Conservation (phyloP, 2,797 vertebrate species). For the Hippopotamyrus pictus region DNA sequence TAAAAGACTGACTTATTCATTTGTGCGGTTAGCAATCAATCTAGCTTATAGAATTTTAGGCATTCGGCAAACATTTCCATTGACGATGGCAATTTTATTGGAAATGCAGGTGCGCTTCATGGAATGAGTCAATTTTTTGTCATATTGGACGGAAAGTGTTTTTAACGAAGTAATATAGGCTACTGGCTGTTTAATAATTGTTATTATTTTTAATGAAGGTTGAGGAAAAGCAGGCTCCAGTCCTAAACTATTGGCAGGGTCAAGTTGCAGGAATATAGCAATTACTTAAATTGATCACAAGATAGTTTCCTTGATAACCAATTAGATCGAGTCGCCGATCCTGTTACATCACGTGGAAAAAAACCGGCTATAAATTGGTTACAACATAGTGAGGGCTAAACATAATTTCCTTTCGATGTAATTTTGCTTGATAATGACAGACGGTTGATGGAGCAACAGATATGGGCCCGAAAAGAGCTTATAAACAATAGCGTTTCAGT, state of each 20-base stretch:
- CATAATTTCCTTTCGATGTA: slow-evolving; percentile 57
- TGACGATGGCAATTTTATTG: background rate
- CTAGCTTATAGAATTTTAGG: background rate
- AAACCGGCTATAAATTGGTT: slow-evolving; percentile 70
- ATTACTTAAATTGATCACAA: slow-evolving; percentile 99
- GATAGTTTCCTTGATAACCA: slow-evolving; percentile 95
- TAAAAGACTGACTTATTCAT: background rate
- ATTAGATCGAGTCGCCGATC: slow-evolving; percentile 88
- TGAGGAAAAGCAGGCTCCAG: slow-evolving; percentile 87
- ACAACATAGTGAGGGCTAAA: slow-evolving; percentile 58
- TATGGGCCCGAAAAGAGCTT: slow-evolving; percentile 62
- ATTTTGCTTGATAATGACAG: slow-evolving; percentile 57
- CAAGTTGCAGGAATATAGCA: slow-evolving; percentile 97
- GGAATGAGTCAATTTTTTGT: background rate
- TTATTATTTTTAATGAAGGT: slow-evolving; percentile 83
- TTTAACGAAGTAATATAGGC: slow-evolving; percentile 49
- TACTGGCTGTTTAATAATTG: slow-evolving; percentile 76
- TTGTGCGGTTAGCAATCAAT: background rate
- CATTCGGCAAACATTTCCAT: background rate
- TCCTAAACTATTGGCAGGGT: slow-evolving; percentile 84
- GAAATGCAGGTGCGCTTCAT: background rate
- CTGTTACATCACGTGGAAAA: slow-evolving; percentile 80
- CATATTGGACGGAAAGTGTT: slow-evolving; percentile 40
- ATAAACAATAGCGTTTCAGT: slow-evolving; percentile 89
- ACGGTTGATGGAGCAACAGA: slow-evolving; percentile 40